Conservation (phyloP, 2,797 vertebrate genomes). For the Peromyscus nudipes region DNA sequence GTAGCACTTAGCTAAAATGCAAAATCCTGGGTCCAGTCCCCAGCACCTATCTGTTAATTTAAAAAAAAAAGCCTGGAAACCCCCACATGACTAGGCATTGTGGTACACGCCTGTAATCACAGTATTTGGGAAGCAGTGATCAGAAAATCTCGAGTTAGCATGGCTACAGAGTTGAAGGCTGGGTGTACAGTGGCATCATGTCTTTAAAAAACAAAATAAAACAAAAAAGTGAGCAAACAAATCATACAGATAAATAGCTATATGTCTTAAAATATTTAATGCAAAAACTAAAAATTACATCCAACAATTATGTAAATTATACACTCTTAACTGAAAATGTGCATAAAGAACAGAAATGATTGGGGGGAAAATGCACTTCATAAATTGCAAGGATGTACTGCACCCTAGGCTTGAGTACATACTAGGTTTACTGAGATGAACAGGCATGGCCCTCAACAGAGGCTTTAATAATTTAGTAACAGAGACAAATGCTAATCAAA, state of each 20-base stretch:
- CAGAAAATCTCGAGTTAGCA: neutral
- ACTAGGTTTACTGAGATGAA: neutral
- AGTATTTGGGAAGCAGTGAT: no score
- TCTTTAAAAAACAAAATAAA: neutral
- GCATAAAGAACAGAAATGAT: neutral
- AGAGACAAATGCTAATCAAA: conserved; percentile 49
- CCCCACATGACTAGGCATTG: neutral
- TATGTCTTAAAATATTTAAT: neutral
- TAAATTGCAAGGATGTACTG: neutral
- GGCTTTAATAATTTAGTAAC: neutral
- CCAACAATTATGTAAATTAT: neutral
- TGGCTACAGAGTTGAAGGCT: neutral
- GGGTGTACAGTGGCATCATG: neutral
- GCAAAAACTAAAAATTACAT: neutral
- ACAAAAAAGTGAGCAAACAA: neutral
- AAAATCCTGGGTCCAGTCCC: neutral
- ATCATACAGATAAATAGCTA: neutral
- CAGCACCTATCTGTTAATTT: neutral
- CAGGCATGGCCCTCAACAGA: neutral
- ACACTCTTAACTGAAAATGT: conserved; percentile 26
- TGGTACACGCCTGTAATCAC: neutral
- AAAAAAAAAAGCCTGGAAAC: neutral
- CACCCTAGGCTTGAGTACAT: neutral
- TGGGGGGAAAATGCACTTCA: neutral
- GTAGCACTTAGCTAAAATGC: neutral